These are phyloP conservation scores for Ahaetulla prasina DNA, from an alignment of 2,113 vertebrate genomes.

Conservation along the genomic window DNA sequence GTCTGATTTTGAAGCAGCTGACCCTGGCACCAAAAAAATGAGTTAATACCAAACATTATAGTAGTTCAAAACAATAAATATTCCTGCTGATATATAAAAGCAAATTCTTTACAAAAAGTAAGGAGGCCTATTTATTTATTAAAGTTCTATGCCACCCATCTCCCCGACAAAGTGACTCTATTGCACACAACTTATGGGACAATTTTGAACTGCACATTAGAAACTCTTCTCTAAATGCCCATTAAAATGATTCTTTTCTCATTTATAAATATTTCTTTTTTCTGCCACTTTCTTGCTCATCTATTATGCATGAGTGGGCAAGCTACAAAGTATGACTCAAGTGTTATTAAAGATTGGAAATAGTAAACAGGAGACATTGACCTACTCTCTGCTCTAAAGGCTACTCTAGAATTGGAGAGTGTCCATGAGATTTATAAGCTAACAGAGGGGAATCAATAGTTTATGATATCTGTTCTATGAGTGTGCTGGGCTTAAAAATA, in stretches of 20 bases:
- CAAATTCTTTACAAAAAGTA: constrained; percentile 20
- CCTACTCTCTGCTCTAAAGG: neutral
- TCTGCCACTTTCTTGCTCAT: neutral
- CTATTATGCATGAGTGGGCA: neutral
- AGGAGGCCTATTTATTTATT: neutral
- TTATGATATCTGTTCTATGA: neutral
- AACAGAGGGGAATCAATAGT: neutral
- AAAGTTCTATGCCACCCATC: neutral
- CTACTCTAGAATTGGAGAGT: neutral
- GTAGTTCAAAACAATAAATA: constrained; percentile 22
- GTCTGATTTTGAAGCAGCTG: constrained; percentile 29
- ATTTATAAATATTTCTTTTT: neutral
- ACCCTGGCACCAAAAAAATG: constrained; percentile 3
- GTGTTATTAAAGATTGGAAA: neutral
- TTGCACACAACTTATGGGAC: accelerated
- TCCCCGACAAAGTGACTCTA: neutral
- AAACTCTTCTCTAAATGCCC: neutral
- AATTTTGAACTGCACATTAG: constrained; percentile 7
- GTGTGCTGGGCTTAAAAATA: neutral
- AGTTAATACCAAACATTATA: constrained; percentile 47
- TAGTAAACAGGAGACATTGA: neutral
- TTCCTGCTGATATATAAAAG: constrained; percentile 23
- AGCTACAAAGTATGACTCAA: neutral
- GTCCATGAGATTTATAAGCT: neutral
- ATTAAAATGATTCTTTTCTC: neutral